Conservation (phyloP, 2,888 invertebrate species). For the Oasisia sp. region DNA sequence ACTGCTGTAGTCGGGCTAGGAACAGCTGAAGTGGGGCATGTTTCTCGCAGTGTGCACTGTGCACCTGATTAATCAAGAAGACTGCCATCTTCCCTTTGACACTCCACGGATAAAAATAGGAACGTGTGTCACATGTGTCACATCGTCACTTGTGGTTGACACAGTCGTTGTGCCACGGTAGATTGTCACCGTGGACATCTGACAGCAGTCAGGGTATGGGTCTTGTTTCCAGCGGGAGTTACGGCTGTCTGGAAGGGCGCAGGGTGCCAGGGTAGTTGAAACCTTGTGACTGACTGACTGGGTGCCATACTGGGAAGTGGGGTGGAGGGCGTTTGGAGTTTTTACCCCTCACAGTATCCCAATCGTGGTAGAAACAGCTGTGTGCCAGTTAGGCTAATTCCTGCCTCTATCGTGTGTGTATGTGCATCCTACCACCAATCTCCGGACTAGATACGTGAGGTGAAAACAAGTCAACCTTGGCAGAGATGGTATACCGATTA, state of each 20-base stretch:
- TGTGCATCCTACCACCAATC: neutral
- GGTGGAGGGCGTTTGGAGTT: neutral
- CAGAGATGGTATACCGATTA: neutral
- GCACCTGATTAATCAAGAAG: neutral
- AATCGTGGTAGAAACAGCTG: neutral
- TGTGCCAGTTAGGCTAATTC: neutral
- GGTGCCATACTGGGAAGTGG: neutral
- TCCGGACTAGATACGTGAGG: neutral
- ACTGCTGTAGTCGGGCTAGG: neutral
- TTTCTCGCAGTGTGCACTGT: neutral
- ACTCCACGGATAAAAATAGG: neutral
- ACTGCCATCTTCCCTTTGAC: neutral
- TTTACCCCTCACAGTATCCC: neutral
- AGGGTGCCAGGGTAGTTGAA: neutral
- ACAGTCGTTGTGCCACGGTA: neutral
- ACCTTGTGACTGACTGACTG: neutral
- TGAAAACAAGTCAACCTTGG: neutral
- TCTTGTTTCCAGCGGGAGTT: neutral
- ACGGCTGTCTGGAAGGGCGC: neutral
- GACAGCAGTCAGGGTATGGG: neutral
- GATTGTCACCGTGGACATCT: neutral
- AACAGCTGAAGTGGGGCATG: neutral
- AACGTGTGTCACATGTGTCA: neutral
- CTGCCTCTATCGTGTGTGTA: neutral
- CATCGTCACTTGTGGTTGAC: neutral